Conservation (phyloP, 92 coral and sea anemone genomes). For the Muricea muricata region DNA sequence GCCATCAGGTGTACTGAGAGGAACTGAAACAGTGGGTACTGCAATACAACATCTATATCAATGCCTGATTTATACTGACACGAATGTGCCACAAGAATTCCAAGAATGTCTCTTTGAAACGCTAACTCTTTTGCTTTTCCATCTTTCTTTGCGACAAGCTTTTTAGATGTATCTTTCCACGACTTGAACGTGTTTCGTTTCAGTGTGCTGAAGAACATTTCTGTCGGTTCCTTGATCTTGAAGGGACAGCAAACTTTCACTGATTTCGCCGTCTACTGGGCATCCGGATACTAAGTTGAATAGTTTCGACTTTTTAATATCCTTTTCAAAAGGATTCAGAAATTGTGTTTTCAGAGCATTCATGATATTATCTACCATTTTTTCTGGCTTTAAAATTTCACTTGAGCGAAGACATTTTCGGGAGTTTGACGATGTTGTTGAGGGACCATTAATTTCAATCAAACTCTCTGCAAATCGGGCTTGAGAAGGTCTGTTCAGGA, state of each 20-base stretch:
- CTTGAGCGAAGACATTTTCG: slow-evolving; percentile 22
- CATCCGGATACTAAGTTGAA: slow-evolving; percentile 15
- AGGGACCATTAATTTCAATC: neutral
- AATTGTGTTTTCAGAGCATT: slow-evolving; percentile 4
- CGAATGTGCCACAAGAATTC: neutral
- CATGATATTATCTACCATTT: neutral
- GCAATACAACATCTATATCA: neutral
- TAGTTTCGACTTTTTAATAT: neutral
- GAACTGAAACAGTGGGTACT: neutral
- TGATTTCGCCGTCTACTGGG: neutral
- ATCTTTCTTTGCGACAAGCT: neutral
- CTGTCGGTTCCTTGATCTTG: neutral
- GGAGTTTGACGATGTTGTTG: slow-evolving; percentile 13
- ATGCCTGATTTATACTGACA: neutral
- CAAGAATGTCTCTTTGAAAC: slow-evolving; percentile 24
- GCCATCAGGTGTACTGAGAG: slow-evolving; percentile 21
- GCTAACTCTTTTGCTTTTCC: neutral
- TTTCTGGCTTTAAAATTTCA: slow-evolving; percentile 11
- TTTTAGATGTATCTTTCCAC: neutral
- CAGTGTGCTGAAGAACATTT: neutral
- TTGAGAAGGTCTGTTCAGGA: slow-evolving; percentile 28
- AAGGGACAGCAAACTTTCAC: neutral
- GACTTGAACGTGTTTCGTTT: neutral
- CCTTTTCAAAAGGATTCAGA: neutral
- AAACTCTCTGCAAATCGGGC: neutral